Evolutionary conservation across 2,888 invertebrate species (phyloP).

Genomic region (Bellardia bayeri): DNA sequence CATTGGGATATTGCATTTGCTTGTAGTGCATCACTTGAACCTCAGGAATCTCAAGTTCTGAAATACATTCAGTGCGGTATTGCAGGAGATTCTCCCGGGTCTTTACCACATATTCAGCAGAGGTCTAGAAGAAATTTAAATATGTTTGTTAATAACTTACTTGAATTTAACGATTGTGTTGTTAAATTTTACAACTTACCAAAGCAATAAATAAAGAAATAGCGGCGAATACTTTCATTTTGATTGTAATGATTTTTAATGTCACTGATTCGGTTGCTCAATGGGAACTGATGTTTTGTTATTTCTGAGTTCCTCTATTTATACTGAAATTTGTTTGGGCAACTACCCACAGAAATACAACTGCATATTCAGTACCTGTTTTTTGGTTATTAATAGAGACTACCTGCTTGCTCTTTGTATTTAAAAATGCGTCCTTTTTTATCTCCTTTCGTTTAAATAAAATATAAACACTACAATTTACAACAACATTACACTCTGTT

Average conservation of each 20-base stretch:
- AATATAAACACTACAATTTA: background rate
- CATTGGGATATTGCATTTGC: conserved; percentile 81
- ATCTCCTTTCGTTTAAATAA: background rate
- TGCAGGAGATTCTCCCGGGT: conserved; percentile 78
- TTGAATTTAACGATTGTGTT: background rate
- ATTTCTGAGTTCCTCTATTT: conserved; percentile 16
- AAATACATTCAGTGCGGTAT: conserved; percentile 80
- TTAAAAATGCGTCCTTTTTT: conserved; percentile 1
- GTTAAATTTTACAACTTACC: conserved; percentile 74
- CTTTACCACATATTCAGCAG: conserved; percentile 80
- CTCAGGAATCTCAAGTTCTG: conserved; percentile 77
- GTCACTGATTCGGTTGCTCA: conserved; percentile 13
- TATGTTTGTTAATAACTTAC: background rate
- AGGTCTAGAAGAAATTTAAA: conserved; percentile 70
- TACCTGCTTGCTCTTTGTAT: conserved; percentile 13
- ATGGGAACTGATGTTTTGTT: conserved; percentile 27
- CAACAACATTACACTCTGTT: background rate
- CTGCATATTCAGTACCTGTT: conserved; percentile 30
- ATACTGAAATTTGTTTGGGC: conserved; percentile 15
- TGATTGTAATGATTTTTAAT: background rate
- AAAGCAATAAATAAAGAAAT: conserved; percentile 76
- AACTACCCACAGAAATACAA: background rate
- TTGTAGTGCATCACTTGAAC: conserved; percentile 79
- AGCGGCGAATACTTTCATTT: conserved; percentile 77
- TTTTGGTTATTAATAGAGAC: background rate